Percentiles rank a stretch among this genome's conserved stretches.
These are phyloP conservation scores for Brachionus paranguensis DNA, from an alignment of 1,140 invertebrate genomes.

Conservation along the genomic window DNA sequence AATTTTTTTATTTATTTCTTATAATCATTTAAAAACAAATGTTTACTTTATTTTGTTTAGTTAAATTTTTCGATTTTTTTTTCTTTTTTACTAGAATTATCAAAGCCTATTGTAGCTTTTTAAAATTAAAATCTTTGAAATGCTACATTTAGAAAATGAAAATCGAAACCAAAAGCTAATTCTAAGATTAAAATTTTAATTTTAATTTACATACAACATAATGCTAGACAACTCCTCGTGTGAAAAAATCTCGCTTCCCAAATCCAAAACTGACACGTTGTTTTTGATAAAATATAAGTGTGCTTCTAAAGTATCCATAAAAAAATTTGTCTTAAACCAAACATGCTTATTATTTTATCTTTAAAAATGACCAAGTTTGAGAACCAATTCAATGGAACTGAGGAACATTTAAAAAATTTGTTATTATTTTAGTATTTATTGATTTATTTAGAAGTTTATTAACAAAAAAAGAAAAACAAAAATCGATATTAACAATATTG, in stretches of 20 bases:
- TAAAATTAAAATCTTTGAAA: background rate
- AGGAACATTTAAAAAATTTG: background rate
- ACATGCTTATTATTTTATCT: too few species aligned
- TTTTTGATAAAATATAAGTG: too few species aligned
- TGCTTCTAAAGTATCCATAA: too few species aligned
- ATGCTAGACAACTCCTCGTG: background rate
- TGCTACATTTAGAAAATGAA: background rate
- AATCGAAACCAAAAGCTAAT: background rate
- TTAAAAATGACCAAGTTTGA: too few species aligned
- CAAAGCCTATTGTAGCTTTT: background rate
- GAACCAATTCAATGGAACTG: too few species aligned
- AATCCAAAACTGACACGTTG: background rate
- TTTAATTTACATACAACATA: too few species aligned
- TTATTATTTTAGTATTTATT: background rate
- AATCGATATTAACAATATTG: conserved; percentile 9
- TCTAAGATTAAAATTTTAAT: background rate
- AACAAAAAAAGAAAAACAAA: background rate
- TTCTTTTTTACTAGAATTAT: too few species aligned
- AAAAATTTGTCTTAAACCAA: too few species aligned
- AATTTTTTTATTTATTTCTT: too few species aligned
- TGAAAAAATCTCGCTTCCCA: background rate
- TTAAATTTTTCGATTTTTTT: too few species aligned
- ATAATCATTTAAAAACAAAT: too few species aligned
- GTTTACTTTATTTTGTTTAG: background rate
- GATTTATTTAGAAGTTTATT: background rate